phyloP scores from a whole-genome alignment of 2,113 vertebrate genomes.

The Camelus dromedarius region DNA sequence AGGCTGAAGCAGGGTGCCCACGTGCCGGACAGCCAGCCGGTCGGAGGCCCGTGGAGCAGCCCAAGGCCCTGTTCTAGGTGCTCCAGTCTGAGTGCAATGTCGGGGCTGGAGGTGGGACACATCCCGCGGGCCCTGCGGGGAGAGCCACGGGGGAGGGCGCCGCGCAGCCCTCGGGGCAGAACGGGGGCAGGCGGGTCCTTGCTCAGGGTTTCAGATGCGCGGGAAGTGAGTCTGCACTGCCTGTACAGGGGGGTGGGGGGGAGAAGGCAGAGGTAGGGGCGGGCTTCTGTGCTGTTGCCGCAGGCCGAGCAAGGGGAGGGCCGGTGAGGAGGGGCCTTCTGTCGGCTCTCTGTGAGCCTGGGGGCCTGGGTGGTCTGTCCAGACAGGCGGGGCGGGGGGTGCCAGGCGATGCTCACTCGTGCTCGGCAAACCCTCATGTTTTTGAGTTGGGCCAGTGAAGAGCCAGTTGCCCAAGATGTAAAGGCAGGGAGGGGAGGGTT shows the following conservation, averaged over 20 bases:
- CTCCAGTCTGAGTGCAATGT: not conserved
- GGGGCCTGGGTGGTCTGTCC: too few species aligned
- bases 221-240: not conserved
- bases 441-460: not conserved
- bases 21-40: accelerated
- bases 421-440: not conserved
- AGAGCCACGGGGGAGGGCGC: not conserved
- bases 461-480: not conserved
- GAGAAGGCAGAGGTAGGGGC: not conserved
- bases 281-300: not conserved
- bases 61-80: not conserved
- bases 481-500: not conserved
- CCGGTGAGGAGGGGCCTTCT: not conserved
- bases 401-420: accelerated
- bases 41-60: not conserved
- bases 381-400: accelerated
- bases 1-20: not conserved
- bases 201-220: too few species aligned
- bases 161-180: too few species aligned
- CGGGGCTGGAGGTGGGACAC: not conserved
- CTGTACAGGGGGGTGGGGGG: accelerated
- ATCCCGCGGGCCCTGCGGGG: not conserved
- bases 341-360: not conserved
- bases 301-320: not conserved
- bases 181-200: too few species aligned